A percentile compares a stretch with the other conserved stretches of the same genome.
These are phyloP conservation scores for Hemibagrus guttatus DNA, from an alignment of 2,797 vertebrate genomes.

Conservation along the genomic window DNA sequence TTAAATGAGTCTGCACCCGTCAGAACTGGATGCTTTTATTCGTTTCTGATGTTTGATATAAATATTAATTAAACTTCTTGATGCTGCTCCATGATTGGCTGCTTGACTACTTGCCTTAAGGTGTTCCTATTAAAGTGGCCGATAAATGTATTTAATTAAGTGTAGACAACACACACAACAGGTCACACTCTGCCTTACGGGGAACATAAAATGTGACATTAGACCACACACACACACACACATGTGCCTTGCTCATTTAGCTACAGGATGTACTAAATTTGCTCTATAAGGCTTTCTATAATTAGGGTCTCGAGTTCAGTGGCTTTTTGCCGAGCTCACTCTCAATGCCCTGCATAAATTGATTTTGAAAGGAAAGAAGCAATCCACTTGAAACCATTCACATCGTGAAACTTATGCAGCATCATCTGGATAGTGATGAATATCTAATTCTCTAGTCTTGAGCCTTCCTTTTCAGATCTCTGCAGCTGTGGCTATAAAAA, in stretches of 20 bases:
- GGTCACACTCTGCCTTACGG: neutral
- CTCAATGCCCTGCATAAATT: constrained; percentile 20
- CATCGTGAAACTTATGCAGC: constrained; percentile 20
- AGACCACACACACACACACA: neutral
- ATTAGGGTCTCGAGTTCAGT: constrained; percentile 31
- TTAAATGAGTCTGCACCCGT: neutral
- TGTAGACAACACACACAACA: constrained; percentile 15
- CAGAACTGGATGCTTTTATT: neutral
- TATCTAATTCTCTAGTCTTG: constrained; percentile 30
- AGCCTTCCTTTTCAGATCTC: constrained; percentile 18
- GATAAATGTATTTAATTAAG: neutral
- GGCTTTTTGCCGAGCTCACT: constrained; percentile 15
- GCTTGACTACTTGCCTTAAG: neutral
- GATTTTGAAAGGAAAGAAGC: constrained; percentile 12
- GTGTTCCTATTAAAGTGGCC: neutral
- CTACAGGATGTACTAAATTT: constrained; percentile 29
- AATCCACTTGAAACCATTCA: constrained; percentile 23
- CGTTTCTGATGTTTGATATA: neutral
- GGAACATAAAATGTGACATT: neutral
- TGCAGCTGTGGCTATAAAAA: constrained; percentile 34
- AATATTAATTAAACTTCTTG: too few relatives aligned
- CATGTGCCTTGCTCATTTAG: constrained; percentile 39
- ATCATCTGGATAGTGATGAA: constrained; percentile 34
- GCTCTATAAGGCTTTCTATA: constrained; percentile 40
- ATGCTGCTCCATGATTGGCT: neutral